phyloP scores from a whole-genome alignment of 2,888 invertebrate genomes.

The Clanis bilineata region DNA sequence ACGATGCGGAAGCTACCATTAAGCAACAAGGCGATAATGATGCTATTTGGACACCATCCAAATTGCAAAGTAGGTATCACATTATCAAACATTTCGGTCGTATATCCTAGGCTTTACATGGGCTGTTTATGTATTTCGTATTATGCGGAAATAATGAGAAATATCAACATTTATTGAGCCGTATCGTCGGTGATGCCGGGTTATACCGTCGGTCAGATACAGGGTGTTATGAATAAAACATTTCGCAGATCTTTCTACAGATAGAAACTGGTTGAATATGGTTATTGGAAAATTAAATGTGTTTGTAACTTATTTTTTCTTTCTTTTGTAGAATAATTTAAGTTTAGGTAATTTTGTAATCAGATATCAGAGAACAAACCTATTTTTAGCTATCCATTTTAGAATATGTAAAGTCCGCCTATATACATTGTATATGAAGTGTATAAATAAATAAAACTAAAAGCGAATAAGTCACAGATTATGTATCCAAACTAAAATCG shows the following conservation, averaged over 20 bases:
- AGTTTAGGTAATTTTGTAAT: neutral
- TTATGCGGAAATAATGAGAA: neutral
- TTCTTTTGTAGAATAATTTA: too few relatives aligned
- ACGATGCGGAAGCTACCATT: too few relatives aligned
- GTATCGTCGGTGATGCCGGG: slow-evolving; percentile 5
- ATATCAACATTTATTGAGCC: slow-evolving; percentile 14
- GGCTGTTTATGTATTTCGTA: neutral
- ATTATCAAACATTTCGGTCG: neutral
- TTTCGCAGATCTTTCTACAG: neutral
- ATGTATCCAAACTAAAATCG: too few relatives aligned
- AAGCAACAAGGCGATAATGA: too few relatives aligned
- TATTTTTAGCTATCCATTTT: too few relatives aligned
- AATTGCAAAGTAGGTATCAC: neutral
- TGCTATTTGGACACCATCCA: neutral
- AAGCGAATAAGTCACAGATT: too few relatives aligned
- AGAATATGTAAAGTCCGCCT: too few relatives aligned
- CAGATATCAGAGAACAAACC: neutral
- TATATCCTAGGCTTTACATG: neutral
- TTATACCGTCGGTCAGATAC: slow-evolving; percentile 3
- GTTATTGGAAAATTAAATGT: neutral
- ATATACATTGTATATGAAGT: too few relatives aligned
- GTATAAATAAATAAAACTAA: too few relatives aligned
- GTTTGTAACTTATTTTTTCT: neutral
- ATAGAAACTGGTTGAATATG: neutral
- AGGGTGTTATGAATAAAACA: slow-evolving; percentile 17